Conservation (phyloP, 2,113 vertebrate genomes). For the Gallinago undulata region DNA sequence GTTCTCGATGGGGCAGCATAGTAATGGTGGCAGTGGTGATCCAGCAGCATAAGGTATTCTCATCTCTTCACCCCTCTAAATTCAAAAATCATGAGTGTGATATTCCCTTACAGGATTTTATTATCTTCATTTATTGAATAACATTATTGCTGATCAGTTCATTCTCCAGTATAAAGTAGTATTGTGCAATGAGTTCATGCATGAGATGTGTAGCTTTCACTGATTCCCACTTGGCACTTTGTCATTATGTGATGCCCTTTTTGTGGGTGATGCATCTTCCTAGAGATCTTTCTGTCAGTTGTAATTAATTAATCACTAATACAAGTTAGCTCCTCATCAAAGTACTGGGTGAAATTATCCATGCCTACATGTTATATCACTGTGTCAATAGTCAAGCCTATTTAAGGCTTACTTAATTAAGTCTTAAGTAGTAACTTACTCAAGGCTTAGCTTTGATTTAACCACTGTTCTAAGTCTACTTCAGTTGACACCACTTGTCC, state of each 20-base stretch:
- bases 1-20: not conserved
- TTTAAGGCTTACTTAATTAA: too few relatives aligned
- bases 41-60: not conserved
- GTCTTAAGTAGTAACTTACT: too few relatives aligned
- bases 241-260: not conserved
- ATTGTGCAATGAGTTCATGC: not conserved
- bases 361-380: accelerated
- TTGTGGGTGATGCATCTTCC: not conserved
- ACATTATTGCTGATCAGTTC: not conserved
- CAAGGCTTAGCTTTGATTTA: not conserved
- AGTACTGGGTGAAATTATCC: not conserved
- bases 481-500: not conserved
- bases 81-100: not conserved
- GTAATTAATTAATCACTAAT: not conserved
- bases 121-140: not conserved
- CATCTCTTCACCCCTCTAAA: not conserved
- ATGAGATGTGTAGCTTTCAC: not conserved
- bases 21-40: not conserved
- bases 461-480: not conserved
- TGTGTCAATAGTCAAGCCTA: not conserved
- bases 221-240: not conserved
- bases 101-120: not conserved
- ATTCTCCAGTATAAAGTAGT: not conserved
- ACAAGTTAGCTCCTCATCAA: not conserved
- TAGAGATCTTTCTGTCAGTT: not conserved